Base-by-base conservation (phyloP, 2,888 invertebrate species). In the Platerodrilus igneus region DNA sequence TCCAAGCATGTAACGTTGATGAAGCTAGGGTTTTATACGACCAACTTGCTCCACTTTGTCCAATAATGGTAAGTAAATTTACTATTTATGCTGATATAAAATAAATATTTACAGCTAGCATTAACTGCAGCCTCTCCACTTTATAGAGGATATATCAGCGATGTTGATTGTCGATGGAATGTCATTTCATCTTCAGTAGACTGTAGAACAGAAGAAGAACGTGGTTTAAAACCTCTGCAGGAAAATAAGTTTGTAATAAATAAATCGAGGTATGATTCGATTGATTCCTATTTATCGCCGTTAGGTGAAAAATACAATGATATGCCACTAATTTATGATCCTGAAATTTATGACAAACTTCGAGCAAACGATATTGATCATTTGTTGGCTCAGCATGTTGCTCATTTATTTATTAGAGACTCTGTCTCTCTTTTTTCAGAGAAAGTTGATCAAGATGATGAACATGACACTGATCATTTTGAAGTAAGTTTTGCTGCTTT, bases 101-200 rank as follows among this genome's bases (percentile, higher is more conserved):
- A 13, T 13, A 17, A 25, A 45, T 45, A 40, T 62, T 67, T 50
- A n/a, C 66, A 90, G 89, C 68, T 99, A 69, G 97, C 99, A 2
- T 69, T 99, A 50, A 95, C 94, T 30, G 99, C 99, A 4, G 95
- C 97, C 1, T 91, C 95, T 14, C 99, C 99, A 0, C 75, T 94
- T 41, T 91, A 91, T 71, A 81, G 96, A 39, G 97, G 97, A 8
- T 87, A 85, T 67, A 68, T 99, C 43, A 86, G 95, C 0, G 97
- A 99, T 63, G 86, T 90, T 26, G 99, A 99, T 70, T 95, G 95
- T 59, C 85, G 99, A 42, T 99, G 99, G 99, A 87, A 91, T 66
- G 88, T 97, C 37, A 96, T 99, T 62, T 85, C 95, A 5, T 86
- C 83, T 20, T 93, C 95, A 2, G 96, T 97, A 15, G 97, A 99